phyloP scores from a whole-genome alignment of 2,113 vertebrate species.

The Myotis lucifugus region DNA sequence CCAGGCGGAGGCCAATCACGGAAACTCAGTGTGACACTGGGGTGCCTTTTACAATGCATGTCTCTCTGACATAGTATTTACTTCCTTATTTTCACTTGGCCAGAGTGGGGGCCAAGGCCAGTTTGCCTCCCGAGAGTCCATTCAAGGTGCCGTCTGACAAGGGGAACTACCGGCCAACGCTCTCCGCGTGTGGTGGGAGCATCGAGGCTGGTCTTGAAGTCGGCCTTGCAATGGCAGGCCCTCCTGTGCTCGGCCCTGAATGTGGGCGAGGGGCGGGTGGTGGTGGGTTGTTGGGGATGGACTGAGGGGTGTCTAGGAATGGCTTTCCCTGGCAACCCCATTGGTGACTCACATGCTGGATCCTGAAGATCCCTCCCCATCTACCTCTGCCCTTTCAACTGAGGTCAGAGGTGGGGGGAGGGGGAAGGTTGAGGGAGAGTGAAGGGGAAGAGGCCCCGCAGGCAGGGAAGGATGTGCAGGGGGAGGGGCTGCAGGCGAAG shows the following conservation, averaged over 20 bases:
- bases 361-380: neutral
- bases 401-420: neutral
- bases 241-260: neutral
- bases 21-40: neutral
- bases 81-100: neutral
- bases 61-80: neutral
- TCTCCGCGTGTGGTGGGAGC: neutral
- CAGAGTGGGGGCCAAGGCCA: neutral
- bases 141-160: neutral
- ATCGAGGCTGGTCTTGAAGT: neutral
- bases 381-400: neutral
- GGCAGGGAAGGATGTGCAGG: neutral
- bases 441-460: neutral
- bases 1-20: neutral
- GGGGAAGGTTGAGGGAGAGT: neutral
- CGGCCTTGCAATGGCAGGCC: neutral
- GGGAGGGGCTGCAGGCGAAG: neutral
- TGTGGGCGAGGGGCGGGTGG: rapidly evolving
- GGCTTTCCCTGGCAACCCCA: neutral
- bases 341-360: neutral
- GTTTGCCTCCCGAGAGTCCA: neutral
- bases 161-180: neutral
- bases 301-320: neutral
- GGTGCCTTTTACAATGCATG: neutral
- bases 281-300: neutral